Evolutionary conservation across 2,113 vertebrate species (phyloP).

Genomic region (Chamaetylas fuelleborni): DNA sequence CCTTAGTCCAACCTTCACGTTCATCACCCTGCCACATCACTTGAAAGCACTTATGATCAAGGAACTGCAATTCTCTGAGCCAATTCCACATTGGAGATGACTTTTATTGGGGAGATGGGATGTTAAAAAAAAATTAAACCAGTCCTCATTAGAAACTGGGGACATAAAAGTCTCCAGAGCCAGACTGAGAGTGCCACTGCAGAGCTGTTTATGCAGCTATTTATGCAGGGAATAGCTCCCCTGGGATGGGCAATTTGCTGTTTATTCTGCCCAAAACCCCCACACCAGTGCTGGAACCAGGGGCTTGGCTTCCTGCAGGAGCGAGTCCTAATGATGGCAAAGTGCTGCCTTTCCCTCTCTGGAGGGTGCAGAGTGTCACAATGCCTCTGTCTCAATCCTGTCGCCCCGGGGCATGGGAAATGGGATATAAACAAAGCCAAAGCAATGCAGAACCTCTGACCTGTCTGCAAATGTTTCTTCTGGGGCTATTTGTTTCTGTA

Average conservation of each 20-base stretch:
- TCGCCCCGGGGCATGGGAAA: not conserved
- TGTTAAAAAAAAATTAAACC: slow-evolving; percentile 23
- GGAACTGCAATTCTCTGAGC: not conserved
- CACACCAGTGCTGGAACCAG: not conserved
- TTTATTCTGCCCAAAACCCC: not conserved
- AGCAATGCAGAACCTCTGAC: not conserved
- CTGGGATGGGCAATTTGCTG: not conserved
- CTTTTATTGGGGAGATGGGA: not conserved
- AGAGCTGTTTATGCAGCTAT: slow-evolving; percentile 44
- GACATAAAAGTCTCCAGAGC: slow-evolving; percentile 16
- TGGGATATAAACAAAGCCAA: not conserved
- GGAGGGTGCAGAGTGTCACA: not conserved
- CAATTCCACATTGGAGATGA: not conserved
- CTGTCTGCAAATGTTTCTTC: not conserved
- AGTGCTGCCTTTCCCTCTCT: not conserved
- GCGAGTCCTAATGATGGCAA: not conserved
- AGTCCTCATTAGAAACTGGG: slow-evolving; percentile 25
- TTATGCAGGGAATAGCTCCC: slow-evolving; percentile 1
- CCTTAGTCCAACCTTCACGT: not conserved
- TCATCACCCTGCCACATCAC: not conserved
- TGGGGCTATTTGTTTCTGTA: not conserved
- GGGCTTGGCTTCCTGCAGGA: not conserved
- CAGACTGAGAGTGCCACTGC: not conserved
- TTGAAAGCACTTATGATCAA: not conserved
- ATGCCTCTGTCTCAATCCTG: not conserved